Conservation (phyloP, 2,113 vertebrate genomes). For the Ovis canadensis region DNA sequence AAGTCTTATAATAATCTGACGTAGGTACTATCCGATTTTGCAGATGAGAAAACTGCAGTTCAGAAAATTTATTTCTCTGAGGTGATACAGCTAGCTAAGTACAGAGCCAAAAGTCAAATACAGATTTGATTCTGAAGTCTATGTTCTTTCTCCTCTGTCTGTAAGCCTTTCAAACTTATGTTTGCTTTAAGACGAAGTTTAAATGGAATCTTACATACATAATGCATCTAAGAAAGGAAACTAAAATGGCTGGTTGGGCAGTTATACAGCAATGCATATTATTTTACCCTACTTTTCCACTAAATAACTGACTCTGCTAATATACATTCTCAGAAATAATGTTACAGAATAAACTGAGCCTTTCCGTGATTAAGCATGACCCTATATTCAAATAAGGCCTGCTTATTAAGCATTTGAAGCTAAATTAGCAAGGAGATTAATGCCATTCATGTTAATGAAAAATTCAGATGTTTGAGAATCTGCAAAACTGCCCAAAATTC, state of each 20-base stretch:
- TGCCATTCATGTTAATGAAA: neutral
- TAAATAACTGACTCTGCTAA: neutral
- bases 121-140: constrained; percentile 1
- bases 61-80: constrained; percentile 9
- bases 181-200: constrained; percentile 12
- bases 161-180: neutral
- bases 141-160: neutral
- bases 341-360: neutral
- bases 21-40: neutral
- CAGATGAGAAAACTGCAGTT: neutral
- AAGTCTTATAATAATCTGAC: neutral
- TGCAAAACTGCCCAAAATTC: neutral
- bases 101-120: constrained; percentile 2
- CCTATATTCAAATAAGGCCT: neutral
- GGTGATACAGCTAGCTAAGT: neutral
- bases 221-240: neutral
- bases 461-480: neutral
- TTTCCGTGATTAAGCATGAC: constrained; percentile 5
- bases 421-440: neutral
- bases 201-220: neutral
- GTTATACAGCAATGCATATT: neutral
- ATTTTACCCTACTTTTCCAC: neutral
- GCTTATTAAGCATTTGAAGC: neutral
- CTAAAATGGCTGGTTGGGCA: neutral
- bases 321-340: neutral